Percentiles rank a stretch among this genome's conserved stretches.
Conservation (phyloP, 2,888 invertebrate species). For the Polyploca ridens region DNA sequence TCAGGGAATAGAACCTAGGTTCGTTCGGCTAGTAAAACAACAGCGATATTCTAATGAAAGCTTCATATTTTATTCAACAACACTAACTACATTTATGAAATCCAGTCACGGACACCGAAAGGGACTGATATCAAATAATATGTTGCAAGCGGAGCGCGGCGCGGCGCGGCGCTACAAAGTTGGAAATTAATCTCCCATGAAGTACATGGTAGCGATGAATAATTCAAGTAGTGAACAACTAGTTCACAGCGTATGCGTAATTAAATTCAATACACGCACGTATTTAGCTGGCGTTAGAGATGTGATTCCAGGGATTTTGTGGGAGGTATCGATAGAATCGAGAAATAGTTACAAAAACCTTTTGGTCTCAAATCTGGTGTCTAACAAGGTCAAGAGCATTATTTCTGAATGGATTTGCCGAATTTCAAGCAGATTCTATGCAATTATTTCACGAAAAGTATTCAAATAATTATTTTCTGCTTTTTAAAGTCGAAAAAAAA, state of each 20-base stretch:
- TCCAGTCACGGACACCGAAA: constrained; percentile 3
- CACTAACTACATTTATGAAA: neutral
- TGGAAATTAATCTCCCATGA: constrained; percentile 9
- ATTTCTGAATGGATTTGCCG: no score
- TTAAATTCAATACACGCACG: constrained; percentile 31
- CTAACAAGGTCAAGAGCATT: no score
- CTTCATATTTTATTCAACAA: neutral
- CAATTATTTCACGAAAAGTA: no score
- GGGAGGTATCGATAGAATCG: neutral
- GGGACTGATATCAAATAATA: neutral
- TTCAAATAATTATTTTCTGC: no score
- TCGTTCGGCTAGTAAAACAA: neutral
- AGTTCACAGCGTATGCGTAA: constrained; percentile 27
- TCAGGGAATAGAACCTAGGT: neutral
- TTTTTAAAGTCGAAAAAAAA: no score
- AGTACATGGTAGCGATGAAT: constrained; percentile 29
- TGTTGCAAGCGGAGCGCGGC: neutral
- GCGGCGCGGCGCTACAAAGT: constrained; percentile 9
- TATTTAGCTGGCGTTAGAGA: constrained; percentile 20
- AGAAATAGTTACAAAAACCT: neutral
- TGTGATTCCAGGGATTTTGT: neutral
- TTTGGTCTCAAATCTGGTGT: neutral
- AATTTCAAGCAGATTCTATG: neutral
- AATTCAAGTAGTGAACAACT: constrained; percentile 33
- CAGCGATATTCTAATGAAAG: neutral